Conservation (phyloP, 2,797 vertebrate genomes). For the Manis javanica region DNA sequence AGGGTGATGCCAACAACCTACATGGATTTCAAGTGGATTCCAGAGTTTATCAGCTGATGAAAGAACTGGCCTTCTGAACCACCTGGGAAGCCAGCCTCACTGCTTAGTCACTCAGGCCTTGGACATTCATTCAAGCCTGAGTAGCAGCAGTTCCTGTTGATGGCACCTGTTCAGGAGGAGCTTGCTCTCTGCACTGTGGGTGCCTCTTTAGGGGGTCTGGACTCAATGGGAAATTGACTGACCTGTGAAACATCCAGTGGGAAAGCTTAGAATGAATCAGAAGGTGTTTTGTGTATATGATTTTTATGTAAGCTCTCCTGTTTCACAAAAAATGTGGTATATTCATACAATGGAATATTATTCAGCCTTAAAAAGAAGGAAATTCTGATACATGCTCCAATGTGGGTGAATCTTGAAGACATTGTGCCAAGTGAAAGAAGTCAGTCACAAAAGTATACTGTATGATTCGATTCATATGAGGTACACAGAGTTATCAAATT, state of each 20-base stretch:
- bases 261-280: constrained; percentile 1
- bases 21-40: constrained; percentile 99
- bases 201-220: background rate
- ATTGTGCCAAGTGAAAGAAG: background rate
- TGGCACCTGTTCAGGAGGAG: background rate
- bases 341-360: background rate
- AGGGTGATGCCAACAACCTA: constrained; percentile 98
- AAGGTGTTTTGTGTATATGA: constrained; percentile 52
- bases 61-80: constrained; percentile 96
- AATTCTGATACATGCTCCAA: background rate
- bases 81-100: background rate
- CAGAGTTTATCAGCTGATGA: constrained; percentile 98
- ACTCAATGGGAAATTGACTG: background rate
- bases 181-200: background rate
- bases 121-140: background rate
- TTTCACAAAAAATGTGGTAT: background rate
- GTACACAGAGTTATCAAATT: background rate
- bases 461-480: background rate
- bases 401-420: background rate
- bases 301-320: background rate
- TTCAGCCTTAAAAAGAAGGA: background rate
- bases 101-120: background rate
- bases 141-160: background rate
- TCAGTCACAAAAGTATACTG: background rate
- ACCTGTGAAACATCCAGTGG: background rate